phyloP scores from a whole-genome alignment of 2,888 invertebrate genomes.

The Diplolepis rosae region DNA sequence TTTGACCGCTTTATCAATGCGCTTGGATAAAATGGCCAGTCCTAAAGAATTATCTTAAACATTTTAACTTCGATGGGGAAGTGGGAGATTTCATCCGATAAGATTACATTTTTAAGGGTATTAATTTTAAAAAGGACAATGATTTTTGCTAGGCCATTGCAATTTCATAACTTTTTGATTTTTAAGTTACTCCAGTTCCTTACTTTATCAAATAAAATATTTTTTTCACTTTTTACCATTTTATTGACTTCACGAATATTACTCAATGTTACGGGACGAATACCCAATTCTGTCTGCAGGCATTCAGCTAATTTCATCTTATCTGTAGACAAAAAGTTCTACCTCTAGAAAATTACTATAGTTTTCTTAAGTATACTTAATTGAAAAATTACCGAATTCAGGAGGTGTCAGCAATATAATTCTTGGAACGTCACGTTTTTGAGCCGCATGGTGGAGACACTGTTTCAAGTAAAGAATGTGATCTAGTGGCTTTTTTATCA shows the following conservation, averaged over 20 bases:
- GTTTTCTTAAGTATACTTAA: neutral
- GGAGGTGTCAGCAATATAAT: conserved; percentile 77
- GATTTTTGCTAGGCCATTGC: no score
- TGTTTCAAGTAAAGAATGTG: conserved; percentile 80
- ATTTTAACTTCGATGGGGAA: no score
- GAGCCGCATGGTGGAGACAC: conserved; percentile 75
- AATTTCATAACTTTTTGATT: no score
- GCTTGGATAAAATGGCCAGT: no score
- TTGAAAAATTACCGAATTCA: conserved; percentile 61
- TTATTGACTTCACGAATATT: conserved; percentile 43
- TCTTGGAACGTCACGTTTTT: conserved; percentile 75
- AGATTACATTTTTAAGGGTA: no score
- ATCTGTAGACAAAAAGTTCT: conserved; percentile 45
- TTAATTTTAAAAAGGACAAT: no score
- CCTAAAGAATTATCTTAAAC: no score
- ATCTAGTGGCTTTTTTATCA: conserved; percentile 78
- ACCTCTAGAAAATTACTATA: neutral
- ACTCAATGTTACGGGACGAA: conserved; percentile 48
- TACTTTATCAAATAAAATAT: no score
- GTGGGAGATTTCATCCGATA: no score
- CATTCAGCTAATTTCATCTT: conserved; percentile 51
- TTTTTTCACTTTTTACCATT: conserved; percentile 23
- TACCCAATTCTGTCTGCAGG: conserved; percentile 52
- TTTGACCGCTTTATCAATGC: no score
- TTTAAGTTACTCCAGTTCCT: no score